These are phyloP conservation scores for Plectrocnemia conspersa DNA, from an alignment of 1,140 invertebrate genomes.

Conservation along the genomic window DNA sequence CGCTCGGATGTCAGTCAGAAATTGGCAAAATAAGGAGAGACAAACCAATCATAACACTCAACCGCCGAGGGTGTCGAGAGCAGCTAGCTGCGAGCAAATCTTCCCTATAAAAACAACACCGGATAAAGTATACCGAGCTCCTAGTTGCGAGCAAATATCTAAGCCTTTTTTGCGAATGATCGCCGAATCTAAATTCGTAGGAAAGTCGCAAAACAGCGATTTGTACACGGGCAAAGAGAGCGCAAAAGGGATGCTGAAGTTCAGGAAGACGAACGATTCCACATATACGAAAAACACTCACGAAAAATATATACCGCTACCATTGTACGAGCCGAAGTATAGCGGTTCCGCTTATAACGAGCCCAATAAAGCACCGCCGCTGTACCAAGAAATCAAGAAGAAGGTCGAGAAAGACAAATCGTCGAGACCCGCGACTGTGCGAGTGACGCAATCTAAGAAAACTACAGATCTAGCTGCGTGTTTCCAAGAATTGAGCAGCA, in stretches of 20 bases:
- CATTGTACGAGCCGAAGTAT: slow-evolving; percentile 39
- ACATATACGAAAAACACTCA: slow-evolving; percentile 44
- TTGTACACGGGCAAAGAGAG: slow-evolving; percentile 41
- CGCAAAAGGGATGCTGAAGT: slow-evolving; percentile 43
- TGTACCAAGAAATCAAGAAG: slow-evolving; percentile 48
- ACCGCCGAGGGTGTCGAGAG: slow-evolving; percentile 40
- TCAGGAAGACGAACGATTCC: slow-evolving; percentile 42
- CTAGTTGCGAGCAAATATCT: slow-evolving; percentile 45
- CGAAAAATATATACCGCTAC: slow-evolving; percentile 48
- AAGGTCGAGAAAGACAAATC: slow-evolving; percentile 39
- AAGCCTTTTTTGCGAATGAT: slow-evolving; percentile 49
- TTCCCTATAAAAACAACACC: slow-evolving; percentile 44
- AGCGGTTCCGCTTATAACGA: slow-evolving; percentile 46
- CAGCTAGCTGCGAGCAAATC: slow-evolving; percentile 51
- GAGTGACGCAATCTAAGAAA: slow-evolving; percentile 41
- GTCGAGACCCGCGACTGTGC: slow-evolving; percentile 40
- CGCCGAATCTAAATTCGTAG: slow-evolving; percentile 41
- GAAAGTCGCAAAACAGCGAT: slow-evolving; percentile 33
- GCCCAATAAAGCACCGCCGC: slow-evolving; percentile 41
- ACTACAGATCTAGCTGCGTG: slow-evolving; percentile 41
- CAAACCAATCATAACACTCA: slow-evolving; percentile 38
- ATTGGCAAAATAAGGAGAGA: slow-evolving; percentile 48
- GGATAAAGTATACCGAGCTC: slow-evolving; percentile 45
- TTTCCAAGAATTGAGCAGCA: slow-evolving; percentile 47
- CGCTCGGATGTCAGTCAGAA: slow-evolving; percentile 47